Base-by-base conservation (phyloP, 2,888 invertebrate genomes). In the Odontocerum albicorne region DNA sequence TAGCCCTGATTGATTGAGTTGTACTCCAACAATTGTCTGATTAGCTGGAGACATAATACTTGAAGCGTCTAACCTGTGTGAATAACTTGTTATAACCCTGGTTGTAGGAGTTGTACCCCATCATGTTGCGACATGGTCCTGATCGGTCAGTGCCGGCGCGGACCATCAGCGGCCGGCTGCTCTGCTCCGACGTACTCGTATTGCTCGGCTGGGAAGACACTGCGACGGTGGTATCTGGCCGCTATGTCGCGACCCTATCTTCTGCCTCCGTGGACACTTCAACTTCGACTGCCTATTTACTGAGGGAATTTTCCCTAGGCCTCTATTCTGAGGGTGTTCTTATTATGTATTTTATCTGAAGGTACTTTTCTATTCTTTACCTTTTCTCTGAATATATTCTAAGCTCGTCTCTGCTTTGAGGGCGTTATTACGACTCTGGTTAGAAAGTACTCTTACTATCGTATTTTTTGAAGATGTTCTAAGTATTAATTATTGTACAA, bases 71-170 rank as follows among this genome's bases (percentile, higher is more conserved):
- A 74, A 89, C 89, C 88, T 89, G 89, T 59, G 89, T 87, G 68
- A 88, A 88, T 70, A 89, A 82, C 81, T 88, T 89, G 81, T 88
- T 88, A 82, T 88, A 88, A 71, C 88, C 88, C 70, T 86, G 83
- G 73, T 82, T 84, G 73, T 83, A 84, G 78, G 81, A 85, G 78
- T 83, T 86, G 80, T 87, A 88, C 67, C 86, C 85, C 80, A 88
- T 87, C 84, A 87, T 87, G 75, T 75, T 84, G 77, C 82, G 82
- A 73, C 84, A 83, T 82, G 77, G 75, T 69, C 67, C 65, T 65
- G 70, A 72, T 61, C 70, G 71, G 65, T 73, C 74, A 73, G 73
- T 73, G 73, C 73, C 52, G 42, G 52, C 73, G 63, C 73, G 75
- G 73, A 72, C 76, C 77, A 76, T 75, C 73, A 76, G 72, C 47